A percentile compares a stretch with the other conserved stretches of the same genome.
Evolutionary conservation across 2,113 vertebrate genomes (phyloP).

Genomic region (Ictalurus furcatus): DNA sequence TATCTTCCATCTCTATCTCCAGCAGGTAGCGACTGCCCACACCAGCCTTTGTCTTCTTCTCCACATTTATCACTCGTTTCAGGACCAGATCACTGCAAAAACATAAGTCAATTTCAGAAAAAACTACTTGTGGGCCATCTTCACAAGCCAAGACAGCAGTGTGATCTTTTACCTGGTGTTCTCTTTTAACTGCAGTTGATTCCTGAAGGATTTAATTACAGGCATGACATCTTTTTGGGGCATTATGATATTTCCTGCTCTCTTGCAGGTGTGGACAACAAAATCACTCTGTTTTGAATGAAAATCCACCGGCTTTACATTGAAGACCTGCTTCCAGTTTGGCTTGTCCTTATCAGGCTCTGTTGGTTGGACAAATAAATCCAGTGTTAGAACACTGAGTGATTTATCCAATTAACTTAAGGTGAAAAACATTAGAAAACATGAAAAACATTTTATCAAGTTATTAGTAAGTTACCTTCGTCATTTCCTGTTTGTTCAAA

Average conservation of each 20-base stretch:
- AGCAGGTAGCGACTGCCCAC: conserved; percentile 35
- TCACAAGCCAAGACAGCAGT: background rate
- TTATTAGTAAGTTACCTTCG: background rate
- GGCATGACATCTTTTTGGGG: conserved; percentile 15
- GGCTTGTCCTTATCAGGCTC: background rate
- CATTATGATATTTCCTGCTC: conserved; percentile 46
- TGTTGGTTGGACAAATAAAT: background rate
- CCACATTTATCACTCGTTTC: conserved; percentile 43
- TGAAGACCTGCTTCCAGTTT: conserved; percentile 30
- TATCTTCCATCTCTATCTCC: conserved; percentile 38
- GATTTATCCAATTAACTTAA: background rate
- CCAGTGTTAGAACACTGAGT: background rate
- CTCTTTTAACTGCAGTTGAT: background rate
- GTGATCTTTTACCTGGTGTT: conserved; percentile 19
- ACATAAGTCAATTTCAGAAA: background rate
- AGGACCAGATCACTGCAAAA: conserved; percentile 28
- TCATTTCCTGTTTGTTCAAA: background rate
- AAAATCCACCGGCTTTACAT: conserved; percentile 34
- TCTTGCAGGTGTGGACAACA: conserved; percentile 17
- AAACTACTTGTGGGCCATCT: background rate
- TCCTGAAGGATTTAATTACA: conserved; percentile 33
- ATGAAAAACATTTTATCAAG: background rate
- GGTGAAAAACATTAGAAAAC: background rate
- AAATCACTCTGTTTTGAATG: conserved; percentile 24
- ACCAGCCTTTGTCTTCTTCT: conserved; percentile 16